Evolutionary conservation across 2,113 vertebrate genomes (phyloP), one percentile per base, ranked within the genome.

Genomic region (Chamaea fasciata): DNA sequence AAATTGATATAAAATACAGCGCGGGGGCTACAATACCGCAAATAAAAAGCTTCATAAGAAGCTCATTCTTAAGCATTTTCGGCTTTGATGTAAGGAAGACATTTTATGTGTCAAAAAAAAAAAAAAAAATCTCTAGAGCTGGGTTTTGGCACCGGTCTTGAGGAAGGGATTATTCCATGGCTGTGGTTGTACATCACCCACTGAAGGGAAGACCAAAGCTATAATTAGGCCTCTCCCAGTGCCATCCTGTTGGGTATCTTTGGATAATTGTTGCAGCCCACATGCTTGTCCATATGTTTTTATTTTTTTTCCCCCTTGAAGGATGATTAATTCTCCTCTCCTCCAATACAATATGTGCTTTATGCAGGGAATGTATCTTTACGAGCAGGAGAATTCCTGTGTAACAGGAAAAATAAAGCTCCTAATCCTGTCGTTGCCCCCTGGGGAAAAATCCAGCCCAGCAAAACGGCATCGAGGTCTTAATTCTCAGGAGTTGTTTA

Each of bases 261-360:
- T 49, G 65, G 83, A 41, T 89, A 89, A 96, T 95, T 87, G 82
- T 70, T 92, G 73, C 94, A 85, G 82, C 64, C 94, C 90, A 90
- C 93, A 67, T 55, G 80, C n/a, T 50, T 75, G 81, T 64, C 92
- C 94, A 68, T 93, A 92, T 90, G 87, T 15, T 59, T 59, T 59
- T 95, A 52, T 95, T 74, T 91, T 35, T 23, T 23, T 15, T 23
- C 30, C 63, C 28, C 49, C 14, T 30, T 15, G 42, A 52, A 80
- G 41, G 55, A 81, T 88, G 93, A 95, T 92, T 90, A 81, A 92
- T 63, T 73, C 75, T 76, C 62, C 31, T 41, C n/a, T 37, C 47
- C 76, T 83, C 57, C 76, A 33, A 56, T 52, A 92, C 85, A 89
- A 71, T 41, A 21, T 10, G 52, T 16, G 35, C 16, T 74, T 93